Evolutionary conservation across 2,888 invertebrate species (phyloP).

Genomic region (Leptura quadrifasciata): DNA sequence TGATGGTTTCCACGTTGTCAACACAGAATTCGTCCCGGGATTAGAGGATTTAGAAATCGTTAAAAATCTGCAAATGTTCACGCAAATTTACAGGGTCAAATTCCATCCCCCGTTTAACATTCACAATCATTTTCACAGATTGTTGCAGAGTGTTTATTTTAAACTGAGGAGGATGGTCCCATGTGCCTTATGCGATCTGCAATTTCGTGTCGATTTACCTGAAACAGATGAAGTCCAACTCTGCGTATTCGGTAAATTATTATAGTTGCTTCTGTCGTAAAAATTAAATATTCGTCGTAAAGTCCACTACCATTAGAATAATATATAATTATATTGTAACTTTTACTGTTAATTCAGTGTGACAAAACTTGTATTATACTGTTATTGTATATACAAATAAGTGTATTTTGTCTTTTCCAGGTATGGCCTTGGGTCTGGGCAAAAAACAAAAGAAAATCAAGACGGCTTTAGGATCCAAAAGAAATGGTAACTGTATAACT

Average conservation of each 20-base stretch:
- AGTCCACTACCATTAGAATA: no score
- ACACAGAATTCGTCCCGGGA: constrained; percentile 86
- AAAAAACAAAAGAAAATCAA: constrained; percentile 77
- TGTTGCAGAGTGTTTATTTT: constrained; percentile 87
- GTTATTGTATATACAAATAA: no score
- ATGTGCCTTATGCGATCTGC: constrained; percentile 87
- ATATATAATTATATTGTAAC: no score
- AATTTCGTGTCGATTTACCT: constrained; percentile 89
- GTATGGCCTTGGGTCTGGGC: constrained; percentile 87
- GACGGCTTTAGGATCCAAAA: constrained; percentile 70
- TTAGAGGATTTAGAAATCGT: constrained; percentile 81
- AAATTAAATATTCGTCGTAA: no score
- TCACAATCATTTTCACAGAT: constrained; percentile 76
- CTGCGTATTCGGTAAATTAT: constrained; percentile 75
- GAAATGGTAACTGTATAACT: constrained; percentile 68
- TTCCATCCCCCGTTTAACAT: constrained; percentile 74
- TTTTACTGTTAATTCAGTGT: no score
- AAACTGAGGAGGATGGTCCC: constrained; percentile 92
- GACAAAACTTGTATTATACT: no score
- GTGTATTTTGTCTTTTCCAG: constrained; percentile 68
- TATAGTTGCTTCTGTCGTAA: no score
- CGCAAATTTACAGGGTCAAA: constrained; percentile 86
- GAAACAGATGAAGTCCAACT: constrained; percentile 85
- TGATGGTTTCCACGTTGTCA: constrained; percentile 86
- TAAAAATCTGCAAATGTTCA: constrained; percentile 87